A percentile compares a stretch with the other conserved stretches of the same genome.
Conservation (phyloP, 2,888 invertebrate genomes). For the Unio pictorum region DNA sequence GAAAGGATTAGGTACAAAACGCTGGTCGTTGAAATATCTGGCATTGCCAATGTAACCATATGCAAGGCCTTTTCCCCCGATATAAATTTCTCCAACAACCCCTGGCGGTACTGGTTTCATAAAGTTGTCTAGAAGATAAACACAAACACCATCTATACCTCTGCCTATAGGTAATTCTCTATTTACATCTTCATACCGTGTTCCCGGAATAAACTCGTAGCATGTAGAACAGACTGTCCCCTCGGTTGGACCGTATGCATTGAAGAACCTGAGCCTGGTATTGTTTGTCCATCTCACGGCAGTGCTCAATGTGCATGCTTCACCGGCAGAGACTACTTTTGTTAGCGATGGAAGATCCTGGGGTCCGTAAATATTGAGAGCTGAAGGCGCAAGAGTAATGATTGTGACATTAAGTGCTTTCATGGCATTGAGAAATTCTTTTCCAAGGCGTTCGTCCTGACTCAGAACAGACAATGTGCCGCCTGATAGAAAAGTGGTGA, state of each 20-base stretch:
- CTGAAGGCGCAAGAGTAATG: slow-evolving; percentile 83
- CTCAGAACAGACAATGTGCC: slow-evolving; percentile 83
- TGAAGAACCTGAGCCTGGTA: slow-evolving; percentile 79
- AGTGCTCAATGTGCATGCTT: slow-evolving; percentile 81
- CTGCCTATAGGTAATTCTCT: slow-evolving; percentile 86
- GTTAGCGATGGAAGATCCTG: too few species aligned
- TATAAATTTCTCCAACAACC: slow-evolving; percentile 85
- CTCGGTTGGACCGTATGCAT: slow-evolving; percentile 93
- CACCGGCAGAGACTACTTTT: slow-evolving; percentile 91
- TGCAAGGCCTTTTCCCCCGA: slow-evolving; percentile 85
- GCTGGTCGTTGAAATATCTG: slow-evolving; percentile 73
- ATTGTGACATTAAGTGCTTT: slow-evolving; percentile 75
- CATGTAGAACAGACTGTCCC: slow-evolving; percentile 92
- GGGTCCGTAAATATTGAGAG: too few species aligned
- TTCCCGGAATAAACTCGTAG: slow-evolving; percentile 75
- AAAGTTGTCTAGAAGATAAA: slow-evolving; percentile 83
- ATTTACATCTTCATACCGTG: slow-evolving; percentile 51
- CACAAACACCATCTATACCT: slow-evolving; percentile 84
- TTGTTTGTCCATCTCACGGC: slow-evolving; percentile 85
- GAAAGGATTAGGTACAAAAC: slow-evolving; percentile 27
- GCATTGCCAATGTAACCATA: slow-evolving; percentile 82
- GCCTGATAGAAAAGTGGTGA: slow-evolving; percentile 86
- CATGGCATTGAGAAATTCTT: slow-evolving; percentile 80
- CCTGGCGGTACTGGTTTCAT: slow-evolving; percentile 82
- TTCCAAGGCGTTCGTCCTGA: slow-evolving; percentile 84